Evolutionary conservation across 1,140 invertebrate genomes (phyloP).

Genomic region (Heliothis virescens): DNA sequence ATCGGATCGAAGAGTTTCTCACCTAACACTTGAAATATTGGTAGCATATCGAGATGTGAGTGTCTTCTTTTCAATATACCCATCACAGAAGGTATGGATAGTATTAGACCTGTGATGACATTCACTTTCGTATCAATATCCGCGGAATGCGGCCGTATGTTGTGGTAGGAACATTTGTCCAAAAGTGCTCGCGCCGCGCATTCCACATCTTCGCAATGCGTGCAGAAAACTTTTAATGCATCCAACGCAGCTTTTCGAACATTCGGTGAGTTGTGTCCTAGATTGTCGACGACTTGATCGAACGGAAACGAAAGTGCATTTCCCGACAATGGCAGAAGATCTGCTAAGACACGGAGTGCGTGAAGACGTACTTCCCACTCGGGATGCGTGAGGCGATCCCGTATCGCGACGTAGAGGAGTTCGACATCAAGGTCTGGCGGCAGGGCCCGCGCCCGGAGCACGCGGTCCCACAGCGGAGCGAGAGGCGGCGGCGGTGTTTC

Average conservation of each 20-base stretch:
- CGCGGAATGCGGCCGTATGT: conserved; percentile 81
- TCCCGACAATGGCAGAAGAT: conserved; percentile 90
- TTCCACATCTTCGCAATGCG: conserved; percentile 87
- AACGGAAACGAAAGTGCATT: conserved; percentile 89
- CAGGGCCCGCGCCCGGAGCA: conserved; percentile 87
- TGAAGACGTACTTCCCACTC: conserved; percentile 94
- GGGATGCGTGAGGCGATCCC: conserved; percentile 90
- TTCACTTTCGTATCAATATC: conserved; percentile 87
- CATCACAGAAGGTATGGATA: conserved; percentile 89
- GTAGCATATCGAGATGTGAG: conserved; percentile 76
- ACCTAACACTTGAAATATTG: conserved; percentile 87
- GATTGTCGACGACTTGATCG: conserved; percentile 89
- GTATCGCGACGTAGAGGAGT: conserved; percentile 89
- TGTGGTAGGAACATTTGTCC: conserved; percentile 88
- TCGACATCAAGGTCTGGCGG: conserved; percentile 88
- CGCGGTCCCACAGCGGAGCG: conserved; percentile 92
- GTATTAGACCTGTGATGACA: conserved; percentile 89
- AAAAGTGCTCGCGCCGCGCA: conserved; percentile 88
- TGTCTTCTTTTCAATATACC: conserved; percentile 83
- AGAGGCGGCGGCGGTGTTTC: conserved; percentile 84
- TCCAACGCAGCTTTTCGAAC: conserved; percentile 92
- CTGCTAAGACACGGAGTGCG: conserved; percentile 90
- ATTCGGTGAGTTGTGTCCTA: conserved; percentile 91
- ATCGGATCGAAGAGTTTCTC: conserved; percentile 89
- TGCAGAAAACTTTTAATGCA: conserved; percentile 89